phyloP scores from a whole-genome alignment of 2,888 invertebrate genomes.

The Stenolophus ochropezus region DNA sequence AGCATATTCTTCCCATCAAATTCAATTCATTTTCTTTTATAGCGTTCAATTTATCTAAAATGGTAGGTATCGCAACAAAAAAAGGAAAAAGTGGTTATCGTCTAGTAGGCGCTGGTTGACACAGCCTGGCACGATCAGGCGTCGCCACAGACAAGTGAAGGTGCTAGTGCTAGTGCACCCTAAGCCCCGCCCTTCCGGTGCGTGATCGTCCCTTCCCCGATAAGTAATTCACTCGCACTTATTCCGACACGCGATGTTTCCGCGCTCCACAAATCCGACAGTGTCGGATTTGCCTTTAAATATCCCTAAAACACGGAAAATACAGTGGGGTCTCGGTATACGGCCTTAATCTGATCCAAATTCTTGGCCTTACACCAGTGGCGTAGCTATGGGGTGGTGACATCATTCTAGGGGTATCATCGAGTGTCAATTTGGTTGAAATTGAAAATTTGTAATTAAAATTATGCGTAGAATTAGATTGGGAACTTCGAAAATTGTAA shows the following conservation, averaged over 20 bases:
- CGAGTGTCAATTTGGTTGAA: too few relatives aligned
- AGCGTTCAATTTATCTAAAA: slow-evolving; percentile 19
- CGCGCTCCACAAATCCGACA: background rate
- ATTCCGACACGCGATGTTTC: slow-evolving; percentile 5
- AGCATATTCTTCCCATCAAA: background rate
- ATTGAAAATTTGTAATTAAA: too few relatives aligned
- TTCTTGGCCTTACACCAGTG: too few relatives aligned
- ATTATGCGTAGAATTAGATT: too few relatives aligned
- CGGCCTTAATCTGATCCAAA: too few relatives aligned
- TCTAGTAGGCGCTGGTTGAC: background rate
- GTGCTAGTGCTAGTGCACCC: slow-evolving; percentile 42
- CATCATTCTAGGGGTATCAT: too few relatives aligned
- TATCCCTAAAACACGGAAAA: too few relatives aligned
- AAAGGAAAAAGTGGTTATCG: background rate
- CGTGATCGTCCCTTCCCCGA: slow-evolving; percentile 19
- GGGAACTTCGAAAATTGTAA: too few relatives aligned
- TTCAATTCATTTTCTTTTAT: slow-evolving; percentile 16
- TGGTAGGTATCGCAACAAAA: slow-evolving; percentile 4
- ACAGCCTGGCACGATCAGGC: slow-evolving; percentile 30
- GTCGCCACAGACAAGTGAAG: slow-evolving; percentile 42
- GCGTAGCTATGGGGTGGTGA: too few relatives aligned
- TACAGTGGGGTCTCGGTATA: too few relatives aligned
- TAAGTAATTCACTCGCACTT: slow-evolving; percentile 29
- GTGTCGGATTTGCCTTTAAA: background rate
- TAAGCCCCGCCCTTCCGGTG: slow-evolving; percentile 27